These are phyloP conservation scores for Scrobipalpa atriplicella DNA, from an alignment of 2,888 invertebrate species.

Conservation along the genomic window DNA sequence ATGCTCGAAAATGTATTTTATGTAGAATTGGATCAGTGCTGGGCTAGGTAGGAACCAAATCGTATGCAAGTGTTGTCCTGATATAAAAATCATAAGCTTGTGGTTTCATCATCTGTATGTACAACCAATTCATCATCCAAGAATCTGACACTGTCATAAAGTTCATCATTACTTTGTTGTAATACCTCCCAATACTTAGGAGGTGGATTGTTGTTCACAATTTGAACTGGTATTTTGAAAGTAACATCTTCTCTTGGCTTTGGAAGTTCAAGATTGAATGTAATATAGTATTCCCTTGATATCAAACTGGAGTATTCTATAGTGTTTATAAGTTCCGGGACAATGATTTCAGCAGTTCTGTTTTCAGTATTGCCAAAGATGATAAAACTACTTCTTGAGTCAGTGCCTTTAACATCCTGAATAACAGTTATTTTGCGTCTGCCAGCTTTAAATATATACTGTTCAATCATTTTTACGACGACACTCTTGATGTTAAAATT, in stretches of 20 bases:
- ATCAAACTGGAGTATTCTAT: conserved; percentile 34
- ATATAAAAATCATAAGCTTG: background rate
- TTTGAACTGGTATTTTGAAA: conserved; percentile 36
- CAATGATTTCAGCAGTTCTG: conserved; percentile 29
- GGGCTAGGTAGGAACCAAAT: no score
- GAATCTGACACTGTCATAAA: background rate
- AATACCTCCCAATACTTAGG: conserved; percentile 34
- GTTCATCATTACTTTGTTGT: conserved; percentile 28
- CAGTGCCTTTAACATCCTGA: conserved; percentile 28
- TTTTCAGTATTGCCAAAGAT: conserved; percentile 29
- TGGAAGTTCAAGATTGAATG: conserved; percentile 31
- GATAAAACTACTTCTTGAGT: conserved; percentile 27
- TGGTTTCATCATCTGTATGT: conserved; percentile 10
- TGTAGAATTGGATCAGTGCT: no score
- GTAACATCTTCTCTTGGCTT: conserved; percentile 28
- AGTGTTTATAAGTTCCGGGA: conserved; percentile 31
- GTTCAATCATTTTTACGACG: conserved; percentile 31
- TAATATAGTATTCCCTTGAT: conserved; percentile 32
- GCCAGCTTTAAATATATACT: conserved; percentile 30
- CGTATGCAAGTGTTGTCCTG: background rate
- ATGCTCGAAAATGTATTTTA: no score
- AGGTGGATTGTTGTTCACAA: conserved; percentile 24
- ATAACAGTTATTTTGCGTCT: conserved; percentile 17
- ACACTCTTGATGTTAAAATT: conserved; percentile 33
- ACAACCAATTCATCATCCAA: background rate